Percentiles rank a stretch among this genome's conserved stretches.
Conservation (phyloP, 2,888 invertebrate species). For the Spisula solida region DNA sequence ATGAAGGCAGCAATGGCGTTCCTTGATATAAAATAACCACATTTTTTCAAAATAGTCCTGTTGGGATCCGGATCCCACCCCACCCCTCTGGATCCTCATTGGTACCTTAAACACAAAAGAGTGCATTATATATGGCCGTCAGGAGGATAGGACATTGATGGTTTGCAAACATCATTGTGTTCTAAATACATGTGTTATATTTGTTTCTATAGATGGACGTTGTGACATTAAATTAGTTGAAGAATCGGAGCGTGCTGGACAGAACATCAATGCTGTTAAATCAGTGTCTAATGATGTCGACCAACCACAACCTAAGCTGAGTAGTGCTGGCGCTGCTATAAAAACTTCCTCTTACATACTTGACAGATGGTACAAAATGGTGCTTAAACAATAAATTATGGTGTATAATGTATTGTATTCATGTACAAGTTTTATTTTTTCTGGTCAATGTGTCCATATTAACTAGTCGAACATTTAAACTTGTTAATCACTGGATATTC, state of each 20-base stretch:
- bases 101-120: too few relatives aligned
- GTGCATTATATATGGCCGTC: too few relatives aligned
- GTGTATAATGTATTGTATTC: not conserved
- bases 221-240: slow-evolving; percentile 43
- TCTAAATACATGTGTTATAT: too few relatives aligned
- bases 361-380: slow-evolving; percentile 53
- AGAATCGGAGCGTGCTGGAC: slow-evolving; percentile 23
- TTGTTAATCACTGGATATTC: too few relatives aligned
- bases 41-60: too few relatives aligned
- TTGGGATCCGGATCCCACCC: too few relatives aligned
- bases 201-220: slow-evolving; percentile 27
- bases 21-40: too few relatives aligned
- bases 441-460: not conserved
- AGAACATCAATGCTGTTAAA: not conserved
- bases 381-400: slow-evolving; percentile 17
- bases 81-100: too few relatives aligned
- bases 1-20: too few relatives aligned
- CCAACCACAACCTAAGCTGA: not conserved
- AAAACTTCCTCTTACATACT: slow-evolving; percentile 45
- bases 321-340: slow-evolving; percentile 32
- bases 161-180: too few relatives aligned
- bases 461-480: too few relatives aligned
- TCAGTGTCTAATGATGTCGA: not conserved
- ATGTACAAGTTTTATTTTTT: not conserved
- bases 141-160: too few relatives aligned